Conservation (phyloP, 2,797 vertebrate genomes). For the Poeciliopsis paucimaculata region DNA sequence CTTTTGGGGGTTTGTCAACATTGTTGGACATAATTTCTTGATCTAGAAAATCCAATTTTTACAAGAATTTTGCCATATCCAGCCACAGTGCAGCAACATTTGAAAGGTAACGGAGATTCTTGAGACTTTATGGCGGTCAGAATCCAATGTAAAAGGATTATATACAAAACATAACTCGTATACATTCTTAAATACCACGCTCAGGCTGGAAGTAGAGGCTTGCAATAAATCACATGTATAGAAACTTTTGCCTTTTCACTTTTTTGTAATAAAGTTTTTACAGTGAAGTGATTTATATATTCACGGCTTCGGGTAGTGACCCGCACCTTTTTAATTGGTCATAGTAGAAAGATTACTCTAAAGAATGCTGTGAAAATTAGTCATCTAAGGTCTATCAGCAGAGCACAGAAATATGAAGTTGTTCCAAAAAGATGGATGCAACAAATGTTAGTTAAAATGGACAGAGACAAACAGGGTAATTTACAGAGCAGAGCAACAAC, state of each 20-base stretch:
- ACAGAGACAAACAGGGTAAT: slow-evolving; percentile 16
- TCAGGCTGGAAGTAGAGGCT: slow-evolving; percentile 49
- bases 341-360: slow-evolving; percentile 1
- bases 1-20: not conserved
- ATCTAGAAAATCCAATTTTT: not conserved
- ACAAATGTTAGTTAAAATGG: slow-evolving; percentile 6
- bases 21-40: not conserved
- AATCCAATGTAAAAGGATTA: not conserved
- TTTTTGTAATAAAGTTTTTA: slow-evolving; percentile 25
- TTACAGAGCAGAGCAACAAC: slow-evolving; percentile 30
- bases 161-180: slow-evolving; percentile 34
- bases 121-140: not conserved
- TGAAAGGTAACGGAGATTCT: not conserved
- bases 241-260: slow-evolving; percentile 50
- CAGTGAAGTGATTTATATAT: slow-evolving; percentile 37
- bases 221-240: slow-evolving; percentile 61
- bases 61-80: not conserved
- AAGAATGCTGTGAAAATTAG: slow-evolving; percentile 6
- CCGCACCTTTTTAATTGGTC: slow-evolving; percentile 31
- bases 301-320: slow-evolving; percentile 15
- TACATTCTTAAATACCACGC: slow-evolving; percentile 64
- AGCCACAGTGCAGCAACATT: not conserved
- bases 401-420: slow-evolving; percentile 17
- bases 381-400: slow-evolving; percentile 9
- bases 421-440: slow-evolving; percentile 18